These are phyloP conservation scores for Carposina sasakii DNA, from an alignment of 1,140 invertebrate genomes.

Conservation along the genomic window DNA sequence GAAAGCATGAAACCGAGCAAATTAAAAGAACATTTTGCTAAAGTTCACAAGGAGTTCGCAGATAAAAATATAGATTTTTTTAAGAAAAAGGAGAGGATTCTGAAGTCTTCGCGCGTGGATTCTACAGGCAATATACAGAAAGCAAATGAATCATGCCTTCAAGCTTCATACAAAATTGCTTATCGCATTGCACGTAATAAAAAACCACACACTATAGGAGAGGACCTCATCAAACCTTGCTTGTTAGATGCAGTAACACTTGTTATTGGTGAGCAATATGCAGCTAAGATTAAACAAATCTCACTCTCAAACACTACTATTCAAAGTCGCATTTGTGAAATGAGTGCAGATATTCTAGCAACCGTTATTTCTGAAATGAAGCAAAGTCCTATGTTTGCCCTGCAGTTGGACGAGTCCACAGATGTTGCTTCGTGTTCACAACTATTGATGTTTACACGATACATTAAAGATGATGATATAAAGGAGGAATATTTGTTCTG, in stretches of 20 bases:
- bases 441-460: conserved; percentile 1
- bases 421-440: not conserved
- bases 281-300: conserved; percentile 17
- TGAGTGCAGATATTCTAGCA: conserved; percentile 4
- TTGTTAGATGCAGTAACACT: conserved; percentile 20
- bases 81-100: not conserved
- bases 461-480: not conserved
- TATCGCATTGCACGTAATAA: not conserved
- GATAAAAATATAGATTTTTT: not conserved
- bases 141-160: not conserved
- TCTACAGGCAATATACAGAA: not conserved
- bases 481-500: not conserved
- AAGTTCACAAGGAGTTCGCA: not conserved
- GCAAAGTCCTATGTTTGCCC: not conserved
- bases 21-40: not conserved
- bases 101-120: not conserved
- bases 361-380: not conserved
- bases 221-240: conserved; percentile 12
- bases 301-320: conserved; percentile 20
- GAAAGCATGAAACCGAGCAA: not conserved
- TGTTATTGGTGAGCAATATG: conserved; percentile 18
- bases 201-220: not conserved
- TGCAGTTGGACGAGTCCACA: conserved; percentile 8
- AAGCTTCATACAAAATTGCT: not conserved
- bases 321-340: conserved; percentile 18